Conservation (phyloP, 2,113 vertebrate genomes). For the Gobio gobio region DNA sequence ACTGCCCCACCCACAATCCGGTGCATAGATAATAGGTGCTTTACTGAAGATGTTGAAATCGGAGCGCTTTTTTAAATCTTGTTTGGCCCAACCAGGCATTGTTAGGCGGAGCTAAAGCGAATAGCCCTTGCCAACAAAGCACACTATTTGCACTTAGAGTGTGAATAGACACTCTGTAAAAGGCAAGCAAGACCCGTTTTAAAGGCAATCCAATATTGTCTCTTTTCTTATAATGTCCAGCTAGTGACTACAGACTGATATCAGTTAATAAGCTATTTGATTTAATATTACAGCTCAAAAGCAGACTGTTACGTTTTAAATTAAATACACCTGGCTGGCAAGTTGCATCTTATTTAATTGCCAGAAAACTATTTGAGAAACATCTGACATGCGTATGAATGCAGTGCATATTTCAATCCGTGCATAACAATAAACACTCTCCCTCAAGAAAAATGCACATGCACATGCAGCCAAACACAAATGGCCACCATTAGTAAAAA, state of each 20-base stretch:
- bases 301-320: neutral
- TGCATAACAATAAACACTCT: neutral
- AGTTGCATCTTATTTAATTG: neutral
- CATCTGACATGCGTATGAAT: neutral
- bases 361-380: neutral
- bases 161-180: no score
- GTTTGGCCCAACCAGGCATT: no score
- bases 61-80: no score
- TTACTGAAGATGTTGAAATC: no score
- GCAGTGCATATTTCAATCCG: neutral
- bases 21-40: no score
- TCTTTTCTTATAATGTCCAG: neutral
- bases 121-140: no score
- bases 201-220: neutral
- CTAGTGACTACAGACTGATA: neutral
- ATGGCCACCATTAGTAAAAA: neutral
- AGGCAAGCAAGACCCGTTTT: neutral
- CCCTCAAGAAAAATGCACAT: neutral
- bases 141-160: no score
- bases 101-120: no score
- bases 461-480: neutral
- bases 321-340: neutral
- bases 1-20: no score
- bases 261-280: neutral
- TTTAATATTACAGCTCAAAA: neutral